Evolutionary conservation across 2,888 invertebrate genomes (phyloP), one percentile per base, ranked within the genome.

Genomic region (Dynastes hyllus): DNA sequence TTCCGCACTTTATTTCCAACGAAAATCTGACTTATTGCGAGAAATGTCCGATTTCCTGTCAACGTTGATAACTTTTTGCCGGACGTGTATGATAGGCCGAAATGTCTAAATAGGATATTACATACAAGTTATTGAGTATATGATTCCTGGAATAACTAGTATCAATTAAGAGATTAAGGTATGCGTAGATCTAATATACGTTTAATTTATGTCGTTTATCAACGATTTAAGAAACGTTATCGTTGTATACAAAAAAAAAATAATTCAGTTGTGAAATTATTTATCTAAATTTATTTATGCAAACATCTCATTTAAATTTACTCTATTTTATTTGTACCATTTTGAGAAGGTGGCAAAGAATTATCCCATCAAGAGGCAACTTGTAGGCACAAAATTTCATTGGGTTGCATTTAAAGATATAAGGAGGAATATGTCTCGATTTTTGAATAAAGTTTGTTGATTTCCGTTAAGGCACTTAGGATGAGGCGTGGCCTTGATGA

Each of bases 221-320:
- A 58, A 58, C 8, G 53, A 16, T 53, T 58, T 8, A 58, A 58
- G 22, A 37, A 58, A 58, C 55, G 55, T 67, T 67, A 67, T 67
- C 45, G 13, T n/a, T 40, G 22, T 9, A 22, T 16, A 67, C 45
- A 67, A 45, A 37, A 67, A 45, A 32, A 32, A 67, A 67, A 58
- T 58, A 58, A 58, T 58, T 58, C 13, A 5, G n/a, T 67, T 67
- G 40, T 1, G 45, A 67, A 67, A 67, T 40, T 67, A 67, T 67
- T 67, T 22, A 22, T 22, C 55, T 58, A 58, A 22, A 27, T 8
- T 22, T 5, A 16, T 1, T 1, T 22, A 22, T 16, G 8, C 6
- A 55, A 58, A 9, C 16, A 58, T 8, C 8, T 58, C 55, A 22
- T 22, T 58, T 58, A 58, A 22, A 16, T 16, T 58, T n/a, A 58